A percentile compares a stretch with the other conserved stretches of the same genome.
These are phyloP conservation scores for Eupsilia transversa DNA, from an alignment of 2,888 invertebrate genomes.

Conservation along the genomic window DNA sequence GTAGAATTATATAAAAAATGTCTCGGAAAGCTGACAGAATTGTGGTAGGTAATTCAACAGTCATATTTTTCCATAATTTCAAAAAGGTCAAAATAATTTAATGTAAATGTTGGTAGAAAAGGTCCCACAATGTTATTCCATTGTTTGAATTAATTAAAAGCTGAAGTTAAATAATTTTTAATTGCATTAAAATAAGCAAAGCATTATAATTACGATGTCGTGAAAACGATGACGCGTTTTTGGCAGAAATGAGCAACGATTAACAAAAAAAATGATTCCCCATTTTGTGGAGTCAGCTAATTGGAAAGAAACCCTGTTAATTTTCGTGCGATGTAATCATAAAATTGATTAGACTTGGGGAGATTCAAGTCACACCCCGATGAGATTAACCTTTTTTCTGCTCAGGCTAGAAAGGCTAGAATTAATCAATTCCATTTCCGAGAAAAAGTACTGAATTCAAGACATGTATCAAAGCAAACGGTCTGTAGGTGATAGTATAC, in stretches of 20 bases:
- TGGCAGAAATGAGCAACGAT: neutral
- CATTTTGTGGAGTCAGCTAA: constrained; percentile 16
- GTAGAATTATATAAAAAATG: no score
- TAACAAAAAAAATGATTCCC: neutral
- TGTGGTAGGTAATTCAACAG: neutral
- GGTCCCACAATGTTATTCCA: neutral
- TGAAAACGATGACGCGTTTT: neutral
- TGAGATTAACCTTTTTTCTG: constrained; percentile 23
- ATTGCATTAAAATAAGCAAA: neutral
- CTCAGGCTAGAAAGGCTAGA: neutral
- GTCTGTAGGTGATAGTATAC: neutral
- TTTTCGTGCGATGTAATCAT: constrained; percentile 44
- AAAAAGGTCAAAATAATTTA: neutral
- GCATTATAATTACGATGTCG: no score
- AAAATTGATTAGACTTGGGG: constrained; percentile 28
- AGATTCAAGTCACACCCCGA: constrained; percentile 23
- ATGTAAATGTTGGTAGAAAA: neutral
- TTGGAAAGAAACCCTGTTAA: constrained; percentile 33
- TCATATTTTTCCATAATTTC: neutral
- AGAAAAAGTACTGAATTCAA: neutral
- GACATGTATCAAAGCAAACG: neutral
- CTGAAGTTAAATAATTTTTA: neutral
- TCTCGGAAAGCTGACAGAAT: no score
- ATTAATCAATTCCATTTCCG: constrained; percentile 25
- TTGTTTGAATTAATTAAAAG: neutral